phyloP scores from a whole-genome alignment of 2,797 vertebrate species.

The Schizothorax lantsangensis region DNA sequence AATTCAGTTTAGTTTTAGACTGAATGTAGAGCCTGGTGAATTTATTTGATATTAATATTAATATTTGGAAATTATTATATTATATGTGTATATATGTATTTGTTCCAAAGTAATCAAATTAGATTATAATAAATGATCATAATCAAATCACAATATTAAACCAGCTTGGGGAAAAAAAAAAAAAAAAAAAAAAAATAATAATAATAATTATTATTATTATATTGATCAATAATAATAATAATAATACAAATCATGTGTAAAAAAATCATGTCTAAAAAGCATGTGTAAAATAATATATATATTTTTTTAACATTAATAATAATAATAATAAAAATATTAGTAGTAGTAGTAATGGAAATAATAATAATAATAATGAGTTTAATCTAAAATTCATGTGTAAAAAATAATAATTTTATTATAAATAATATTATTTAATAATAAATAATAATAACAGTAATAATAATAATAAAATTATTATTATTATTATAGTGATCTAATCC shows the following conservation, averaged over 20 bases:
- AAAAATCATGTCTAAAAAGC: no score
- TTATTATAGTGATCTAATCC: not conserved
- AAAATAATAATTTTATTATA: no score
- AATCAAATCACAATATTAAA: not conserved
- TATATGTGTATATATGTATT: not conserved
- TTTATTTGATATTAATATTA: not conserved
- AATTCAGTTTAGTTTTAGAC: not conserved
- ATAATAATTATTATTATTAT: no score
- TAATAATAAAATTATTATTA: not conserved
- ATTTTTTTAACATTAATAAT: no score
- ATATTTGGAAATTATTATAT: not conserved
- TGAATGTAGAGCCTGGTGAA: not conserved
- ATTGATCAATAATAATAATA: no score
- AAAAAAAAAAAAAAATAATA: not conserved
- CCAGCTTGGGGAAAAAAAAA: not conserved
- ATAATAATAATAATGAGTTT: not conserved
- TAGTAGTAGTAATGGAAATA: no score
- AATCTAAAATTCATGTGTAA: no score
- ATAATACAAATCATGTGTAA: no score
- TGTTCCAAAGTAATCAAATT: not conserved
- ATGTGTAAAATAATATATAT: no score
- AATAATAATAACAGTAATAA: no score
- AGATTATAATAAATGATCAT: not conserved
- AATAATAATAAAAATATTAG: no score
- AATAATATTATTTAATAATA: no score